These are phyloP conservation scores for Rhinolophus ferrumequinum DNA, from an alignment of 2,113 vertebrate species.

Conservation along the genomic window DNA sequence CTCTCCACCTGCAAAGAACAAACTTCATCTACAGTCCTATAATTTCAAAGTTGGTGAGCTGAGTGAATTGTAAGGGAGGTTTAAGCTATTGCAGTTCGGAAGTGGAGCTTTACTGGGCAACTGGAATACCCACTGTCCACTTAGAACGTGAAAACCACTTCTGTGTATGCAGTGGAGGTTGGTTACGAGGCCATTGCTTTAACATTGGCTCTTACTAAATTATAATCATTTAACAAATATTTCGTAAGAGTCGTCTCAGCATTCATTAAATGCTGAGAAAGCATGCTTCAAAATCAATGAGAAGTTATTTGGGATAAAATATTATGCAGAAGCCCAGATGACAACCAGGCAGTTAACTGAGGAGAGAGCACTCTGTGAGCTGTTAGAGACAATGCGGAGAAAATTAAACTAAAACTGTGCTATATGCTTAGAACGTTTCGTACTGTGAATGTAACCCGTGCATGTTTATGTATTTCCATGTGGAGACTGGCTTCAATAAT, in stretches of 20 bases:
- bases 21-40: background rate
- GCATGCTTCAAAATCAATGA: background rate
- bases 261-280: background rate
- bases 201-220: background rate
- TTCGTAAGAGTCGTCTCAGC: background rate
- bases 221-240: background rate
- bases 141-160: background rate
- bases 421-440: background rate
- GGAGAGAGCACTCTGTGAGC: background rate
- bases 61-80: background rate
- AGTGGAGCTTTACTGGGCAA: background rate
- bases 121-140: background rate
- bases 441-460: rapidly evolving
- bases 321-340: background rate
- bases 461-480: background rate
- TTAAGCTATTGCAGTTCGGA: background rate
- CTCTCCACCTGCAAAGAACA: background rate
- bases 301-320: background rate
- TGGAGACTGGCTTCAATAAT: background rate
- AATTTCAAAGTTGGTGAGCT: background rate
- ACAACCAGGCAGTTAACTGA: background rate
- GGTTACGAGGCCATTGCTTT: background rate
- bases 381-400: background rate
- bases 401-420: background rate
- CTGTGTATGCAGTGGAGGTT: background rate